Percentiles rank a stretch among this genome's conserved stretches.
phyloP scores from a whole-genome alignment of 2,113 vertebrate species.

The Myrmecophaga tridactyla region DNA sequence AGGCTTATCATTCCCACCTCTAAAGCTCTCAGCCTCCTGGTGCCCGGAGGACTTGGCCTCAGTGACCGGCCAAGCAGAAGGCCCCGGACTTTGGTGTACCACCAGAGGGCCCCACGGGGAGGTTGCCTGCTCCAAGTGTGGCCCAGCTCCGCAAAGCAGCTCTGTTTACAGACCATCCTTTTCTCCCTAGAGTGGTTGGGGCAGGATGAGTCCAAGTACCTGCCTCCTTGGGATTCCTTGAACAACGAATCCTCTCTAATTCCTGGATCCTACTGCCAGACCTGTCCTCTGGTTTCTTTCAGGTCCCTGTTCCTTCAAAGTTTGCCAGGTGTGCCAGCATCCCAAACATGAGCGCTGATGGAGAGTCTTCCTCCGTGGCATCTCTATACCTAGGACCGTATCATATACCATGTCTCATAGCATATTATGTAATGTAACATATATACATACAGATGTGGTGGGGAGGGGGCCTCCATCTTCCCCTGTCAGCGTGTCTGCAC shows the following conservation, averaged over 20 bases:
- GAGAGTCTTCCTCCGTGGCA: neutral
- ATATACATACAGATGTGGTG: too few species aligned
- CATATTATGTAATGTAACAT: neutral
- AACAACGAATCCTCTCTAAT: neutral
- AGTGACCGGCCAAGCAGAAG: neutral
- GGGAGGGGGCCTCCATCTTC: too few species aligned
- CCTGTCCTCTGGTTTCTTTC: neutral
- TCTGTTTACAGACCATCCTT: neutral
- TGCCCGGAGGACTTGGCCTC: neutral
- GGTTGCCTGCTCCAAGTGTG: neutral
- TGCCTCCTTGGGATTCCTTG: neutral
- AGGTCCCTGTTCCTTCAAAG: neutral
- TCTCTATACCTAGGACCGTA: neutral
- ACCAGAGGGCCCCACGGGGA: neutral
- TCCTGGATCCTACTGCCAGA: neutral
- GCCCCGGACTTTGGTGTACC: neutral
- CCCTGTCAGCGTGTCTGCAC: neutral
- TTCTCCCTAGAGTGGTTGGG: neutral
- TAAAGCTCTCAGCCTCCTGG: neutral
- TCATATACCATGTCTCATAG: neutral
- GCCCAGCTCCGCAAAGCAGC: neutral
- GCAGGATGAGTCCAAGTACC: neutral
- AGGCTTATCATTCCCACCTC: neutral
- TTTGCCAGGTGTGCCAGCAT: neutral
- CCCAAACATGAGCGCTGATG: neutral